Conservation (phyloP, 2,113 vertebrate genomes). For the Corvus hawaiiensis region DNA sequence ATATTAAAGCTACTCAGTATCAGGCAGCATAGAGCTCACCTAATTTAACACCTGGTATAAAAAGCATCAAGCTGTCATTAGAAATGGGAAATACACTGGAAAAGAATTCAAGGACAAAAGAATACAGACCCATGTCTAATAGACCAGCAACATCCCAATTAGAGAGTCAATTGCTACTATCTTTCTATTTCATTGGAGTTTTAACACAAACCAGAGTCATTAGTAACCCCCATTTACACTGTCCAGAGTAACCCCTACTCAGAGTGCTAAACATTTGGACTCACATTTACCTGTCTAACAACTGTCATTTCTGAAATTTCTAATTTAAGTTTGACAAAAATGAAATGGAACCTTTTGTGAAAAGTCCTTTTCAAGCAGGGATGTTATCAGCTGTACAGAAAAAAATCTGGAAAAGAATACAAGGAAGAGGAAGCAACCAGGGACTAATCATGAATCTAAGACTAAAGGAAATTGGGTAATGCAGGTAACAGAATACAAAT, state of each 20-base stretch:
- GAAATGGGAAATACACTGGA: neutral
- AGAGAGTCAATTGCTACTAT: neutral
- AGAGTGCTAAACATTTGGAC: neutral
- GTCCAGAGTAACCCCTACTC: neutral
- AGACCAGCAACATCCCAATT: neutral
- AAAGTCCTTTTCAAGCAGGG: neutral
- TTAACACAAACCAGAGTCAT: neutral
- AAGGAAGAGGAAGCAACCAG: neutral
- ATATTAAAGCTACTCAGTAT: neutral
- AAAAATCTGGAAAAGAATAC: neutral
- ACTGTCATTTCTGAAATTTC: neutral
- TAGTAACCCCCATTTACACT: neutral
- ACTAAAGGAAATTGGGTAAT: neutral
- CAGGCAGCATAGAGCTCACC: neutral
- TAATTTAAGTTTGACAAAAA: neutral
- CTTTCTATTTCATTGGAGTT: neutral
- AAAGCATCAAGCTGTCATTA: neutral
- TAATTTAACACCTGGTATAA: neutral
- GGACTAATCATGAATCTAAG: neutral
- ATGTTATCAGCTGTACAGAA: neutral
- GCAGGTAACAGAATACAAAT: neutral
- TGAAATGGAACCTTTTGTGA: neutral
- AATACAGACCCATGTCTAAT: neutral
- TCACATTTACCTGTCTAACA: neutral
- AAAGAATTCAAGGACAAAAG: neutral